These are phyloP conservation scores for Adrianichthys oophorus DNA, from an alignment of 2,797 vertebrate genomes.

Conservation along the genomic window DNA sequence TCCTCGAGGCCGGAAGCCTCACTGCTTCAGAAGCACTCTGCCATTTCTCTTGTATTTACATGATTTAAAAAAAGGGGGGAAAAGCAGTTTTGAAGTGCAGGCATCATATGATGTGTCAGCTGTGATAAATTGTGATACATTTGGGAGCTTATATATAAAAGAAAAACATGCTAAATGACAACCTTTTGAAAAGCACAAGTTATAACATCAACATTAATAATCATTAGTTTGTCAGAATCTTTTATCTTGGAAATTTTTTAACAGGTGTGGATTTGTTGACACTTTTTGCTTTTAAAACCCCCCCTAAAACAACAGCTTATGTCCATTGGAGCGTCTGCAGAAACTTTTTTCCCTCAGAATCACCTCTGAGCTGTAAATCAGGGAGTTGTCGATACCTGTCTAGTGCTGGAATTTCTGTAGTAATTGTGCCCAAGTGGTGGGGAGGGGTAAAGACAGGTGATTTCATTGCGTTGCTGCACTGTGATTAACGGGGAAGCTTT, in stretches of 20 bases:
- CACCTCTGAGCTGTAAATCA: slow-evolving; percentile 63
- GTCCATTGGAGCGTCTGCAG: slow-evolving; percentile 37
- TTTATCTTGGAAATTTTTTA: background rate
- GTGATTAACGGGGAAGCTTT: slow-evolving; percentile 81
- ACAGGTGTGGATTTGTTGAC: slow-evolving; percentile 1
- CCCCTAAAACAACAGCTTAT: slow-evolving; percentile 24
- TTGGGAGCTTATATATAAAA: background rate
- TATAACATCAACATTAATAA: background rate
- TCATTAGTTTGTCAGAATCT: background rate
- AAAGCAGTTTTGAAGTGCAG: slow-evolving; percentile 20
- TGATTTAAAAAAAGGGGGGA: no score
- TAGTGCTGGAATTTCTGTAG: slow-evolving; percentile 73
- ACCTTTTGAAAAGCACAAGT: background rate
- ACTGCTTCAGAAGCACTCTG: slow-evolving; percentile 12
- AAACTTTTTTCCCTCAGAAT: slow-evolving; percentile 51
- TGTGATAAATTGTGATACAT: background rate
- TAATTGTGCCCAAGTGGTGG: slow-evolving; percentile 66
- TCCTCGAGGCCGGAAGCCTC: background rate
- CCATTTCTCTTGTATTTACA: background rate
- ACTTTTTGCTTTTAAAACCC: slow-evolving; percentile 10
- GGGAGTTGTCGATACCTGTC: slow-evolving; percentile 75
- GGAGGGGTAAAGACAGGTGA: slow-evolving; percentile 75
- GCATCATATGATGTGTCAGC: background rate
- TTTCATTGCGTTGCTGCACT: slow-evolving; percentile 64
- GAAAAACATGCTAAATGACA: background rate